Base-by-base conservation (phyloP, 2,888 invertebrate species). In the Asteroscopus sphinx region DNA sequence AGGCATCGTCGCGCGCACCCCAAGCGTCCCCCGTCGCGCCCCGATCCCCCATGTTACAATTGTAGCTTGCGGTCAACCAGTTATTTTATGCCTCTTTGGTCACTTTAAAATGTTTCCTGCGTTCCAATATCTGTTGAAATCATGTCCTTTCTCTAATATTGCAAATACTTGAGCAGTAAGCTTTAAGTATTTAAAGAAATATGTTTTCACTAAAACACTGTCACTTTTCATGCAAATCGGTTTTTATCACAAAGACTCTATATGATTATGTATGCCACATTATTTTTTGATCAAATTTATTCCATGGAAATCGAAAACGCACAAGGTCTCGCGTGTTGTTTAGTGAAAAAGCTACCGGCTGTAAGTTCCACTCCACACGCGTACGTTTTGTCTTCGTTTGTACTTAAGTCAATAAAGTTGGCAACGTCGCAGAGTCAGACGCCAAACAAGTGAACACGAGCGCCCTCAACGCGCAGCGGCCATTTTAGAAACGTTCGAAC, bases 391-490 rank as follows among this genome's bases (percentile, higher is more conserved):
- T 93, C 92, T 93, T 90, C 86, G 86, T 87, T 88, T 85, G 86
- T 91, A 90, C 91, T 88, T 88, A 85, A 90, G 92, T 93, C 92
- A 91, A 93, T 93, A 93, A 89, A 93, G 88, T 91, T 94, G 95
- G 94, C 95, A 95, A 94, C 95, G 92, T 91, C 92, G 94, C 94
- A 89, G 86, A 87, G 84, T 85, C 84, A 92, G 94, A 94, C 93
- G 94, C 94, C 90, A 93, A 93, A 93, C 93, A 93, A 91, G 91
- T 89, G 90, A 85, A 89, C 92, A 85, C 87, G 79, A 88, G 94
- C 94, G 94, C 94, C 95, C 93, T 84, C 94, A 91, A 92, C 94
- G 91, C 94, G 93, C 94, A 94, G 93, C 92, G 94, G 93, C 82
- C 82, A 81, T 80, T 83, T 83, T 79, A 76, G 83, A 87, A 90